A percentile compares a stretch with the other conserved stretches of the same genome.
Evolutionary conservation across 2,113 vertebrate species (phyloP).

Genomic region (Illadopsis cleaveri): DNA sequence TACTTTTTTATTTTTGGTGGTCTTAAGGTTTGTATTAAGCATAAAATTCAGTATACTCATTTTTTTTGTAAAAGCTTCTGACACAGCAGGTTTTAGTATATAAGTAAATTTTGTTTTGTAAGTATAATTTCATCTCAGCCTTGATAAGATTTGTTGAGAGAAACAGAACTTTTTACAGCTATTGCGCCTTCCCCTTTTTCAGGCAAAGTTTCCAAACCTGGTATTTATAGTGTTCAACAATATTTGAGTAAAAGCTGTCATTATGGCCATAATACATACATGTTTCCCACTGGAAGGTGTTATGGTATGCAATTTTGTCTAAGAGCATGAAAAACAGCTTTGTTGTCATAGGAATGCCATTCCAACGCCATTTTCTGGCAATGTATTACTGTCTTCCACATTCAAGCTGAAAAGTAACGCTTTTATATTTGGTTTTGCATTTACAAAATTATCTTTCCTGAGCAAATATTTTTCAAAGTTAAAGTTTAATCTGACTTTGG

Average conservation of each 20-base stretch:
- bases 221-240: neutral
- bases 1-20: conserved; percentile 46
- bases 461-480: neutral
- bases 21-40: conserved; percentile 50
- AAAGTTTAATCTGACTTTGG: conserved; percentile 1
- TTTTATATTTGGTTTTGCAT: conserved; percentile 28
- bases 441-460: neutral
- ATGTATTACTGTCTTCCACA: neutral
- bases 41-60: conserved; percentile 15
- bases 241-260: neutral
- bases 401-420: neutral
- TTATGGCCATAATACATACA: neutral
- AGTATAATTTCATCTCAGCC: neutral
- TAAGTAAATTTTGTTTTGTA: neutral
- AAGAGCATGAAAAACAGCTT: conserved; percentile 26
- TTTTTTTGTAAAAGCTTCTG: conserved; percentile 37
- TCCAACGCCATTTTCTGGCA: neutral
- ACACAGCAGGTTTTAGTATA: neutral
- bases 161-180: conserved; percentile 4
- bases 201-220: neutral
- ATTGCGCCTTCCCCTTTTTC: neutral
- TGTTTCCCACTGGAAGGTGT: conserved; percentile 11
- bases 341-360: neutral
- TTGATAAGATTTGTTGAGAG: neutral
- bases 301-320: neutral